Evolutionary conservation across 2,888 invertebrate species (phyloP).

Genomic region (Phyllotreta striolata): DNA sequence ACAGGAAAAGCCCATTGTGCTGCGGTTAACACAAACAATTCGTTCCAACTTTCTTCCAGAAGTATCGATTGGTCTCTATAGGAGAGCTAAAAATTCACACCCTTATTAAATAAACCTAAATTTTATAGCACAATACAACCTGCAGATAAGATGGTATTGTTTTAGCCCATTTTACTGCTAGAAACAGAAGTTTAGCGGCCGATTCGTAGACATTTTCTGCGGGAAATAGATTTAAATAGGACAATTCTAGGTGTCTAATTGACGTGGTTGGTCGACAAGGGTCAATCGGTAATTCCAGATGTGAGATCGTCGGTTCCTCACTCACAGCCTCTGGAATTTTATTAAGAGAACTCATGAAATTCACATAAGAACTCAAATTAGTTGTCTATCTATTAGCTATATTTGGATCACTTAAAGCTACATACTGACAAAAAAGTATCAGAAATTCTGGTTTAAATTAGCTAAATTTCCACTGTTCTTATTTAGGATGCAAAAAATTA

Average conservation of each 20-base stretch:
- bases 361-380: too few relatives aligned
- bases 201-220: conserved; percentile 73
- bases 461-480: too few relatives aligned
- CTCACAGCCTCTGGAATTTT: conserved; percentile 28
- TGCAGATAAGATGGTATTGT: conserved; percentile 79
- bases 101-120: conserved; percentile 6
- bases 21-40: conserved; percentile 82
- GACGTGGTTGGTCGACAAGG: conserved; percentile 38
- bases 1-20: conserved; percentile 81
- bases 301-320: conserved; percentile 41
- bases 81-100: conserved; percentile 64
- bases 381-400: too few relatives aligned
- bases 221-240: conserved; percentile 64
- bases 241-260: conserved; percentile 52
- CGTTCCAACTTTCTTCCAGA: conserved; percentile 83
- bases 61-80: conserved; percentile 77
- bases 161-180: conserved; percentile 82
- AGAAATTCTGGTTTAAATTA: too few relatives aligned
- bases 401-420: too few relatives aligned
- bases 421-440: too few relatives aligned
- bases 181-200: conserved; percentile 78
- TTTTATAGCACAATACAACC: conserved; percentile 55
- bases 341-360: too few relatives aligned
- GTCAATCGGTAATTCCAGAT: conserved; percentile 55
- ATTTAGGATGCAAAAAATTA: too few relatives aligned